Conservation (phyloP, 2,113 vertebrate species). For the Halcyon malimbica region DNA sequence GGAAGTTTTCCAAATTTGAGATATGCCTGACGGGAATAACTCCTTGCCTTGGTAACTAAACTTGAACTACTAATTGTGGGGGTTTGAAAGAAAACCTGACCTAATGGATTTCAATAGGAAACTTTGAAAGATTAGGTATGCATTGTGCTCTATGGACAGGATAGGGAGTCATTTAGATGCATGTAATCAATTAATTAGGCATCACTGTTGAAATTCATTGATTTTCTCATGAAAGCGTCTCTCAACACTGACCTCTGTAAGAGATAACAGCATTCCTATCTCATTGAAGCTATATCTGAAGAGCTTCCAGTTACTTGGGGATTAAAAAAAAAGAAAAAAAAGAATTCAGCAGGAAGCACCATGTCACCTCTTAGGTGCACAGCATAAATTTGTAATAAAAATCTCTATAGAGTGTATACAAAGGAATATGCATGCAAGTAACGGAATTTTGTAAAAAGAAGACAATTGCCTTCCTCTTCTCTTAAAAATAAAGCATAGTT, state of each 20-base stretch:
- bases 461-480: not conserved
- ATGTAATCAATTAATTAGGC: slow-evolving; percentile 11
- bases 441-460: not conserved
- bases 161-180: not conserved
- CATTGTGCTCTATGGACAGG: not conserved
- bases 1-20: slow-evolving; percentile 49
- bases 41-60: slow-evolving; percentile 21
- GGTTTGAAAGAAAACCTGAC: not conserved
- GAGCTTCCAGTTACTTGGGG: not conserved
- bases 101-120: not conserved
- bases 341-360: not conserved
- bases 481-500: not conserved
- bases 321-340: not conserved
- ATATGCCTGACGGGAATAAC: slow-evolving; percentile 21
- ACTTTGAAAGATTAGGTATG: not conserved
- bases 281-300: not conserved
- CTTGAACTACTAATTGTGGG: not conserved
- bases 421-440: not conserved
- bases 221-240: not conserved
- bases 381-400: not conserved
- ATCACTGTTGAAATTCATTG: not conserved
- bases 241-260: not conserved
- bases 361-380: not conserved
- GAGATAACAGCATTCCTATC: not conserved
- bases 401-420: not conserved